These are phyloP conservation scores for Eucidaris tribuloides DNA, from an alignment of 35 echinoderm and acorn worm genomes.

Conservation along the genomic window DNA sequence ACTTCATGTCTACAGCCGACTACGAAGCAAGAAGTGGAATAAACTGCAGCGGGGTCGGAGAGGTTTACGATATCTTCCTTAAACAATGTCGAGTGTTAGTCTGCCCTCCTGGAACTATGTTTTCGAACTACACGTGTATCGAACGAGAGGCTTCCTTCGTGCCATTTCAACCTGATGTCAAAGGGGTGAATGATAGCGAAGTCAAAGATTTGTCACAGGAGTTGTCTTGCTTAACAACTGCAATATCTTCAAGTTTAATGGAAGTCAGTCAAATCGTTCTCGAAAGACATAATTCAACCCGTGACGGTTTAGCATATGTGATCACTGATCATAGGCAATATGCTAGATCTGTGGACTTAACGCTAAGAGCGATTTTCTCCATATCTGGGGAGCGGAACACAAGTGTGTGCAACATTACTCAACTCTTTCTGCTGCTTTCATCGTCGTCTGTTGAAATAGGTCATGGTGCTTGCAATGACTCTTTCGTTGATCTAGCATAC, in stretches of 20 bases:
- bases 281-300: background rate
- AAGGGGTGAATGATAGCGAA: too few relatives aligned
- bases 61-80: conserved; percentile 58
- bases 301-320: background rate
- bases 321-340: background rate
- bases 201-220: too few relatives aligned
- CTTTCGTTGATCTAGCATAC: background rate
- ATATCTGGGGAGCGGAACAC: background rate
- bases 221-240: background rate
- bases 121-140: background rate
- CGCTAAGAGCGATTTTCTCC: background rate
- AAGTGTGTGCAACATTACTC: background rate
- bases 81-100: conserved; percentile 7
- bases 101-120: background rate
- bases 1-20: background rate
- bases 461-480: background rate
- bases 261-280: background rate
- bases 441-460: too few relatives aligned
- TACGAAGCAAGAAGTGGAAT: too few relatives aligned
- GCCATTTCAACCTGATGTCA: background rate
- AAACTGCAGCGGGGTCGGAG: background rate
- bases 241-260: conserved; percentile 1
- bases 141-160: too few relatives aligned
- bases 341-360: background rate
- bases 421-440: background rate